Evolutionary conservation across 2,113 vertebrate genomes (phyloP), one percentile per base, ranked within the genome.

Genomic region (Hyperopisus bebe): DNA sequence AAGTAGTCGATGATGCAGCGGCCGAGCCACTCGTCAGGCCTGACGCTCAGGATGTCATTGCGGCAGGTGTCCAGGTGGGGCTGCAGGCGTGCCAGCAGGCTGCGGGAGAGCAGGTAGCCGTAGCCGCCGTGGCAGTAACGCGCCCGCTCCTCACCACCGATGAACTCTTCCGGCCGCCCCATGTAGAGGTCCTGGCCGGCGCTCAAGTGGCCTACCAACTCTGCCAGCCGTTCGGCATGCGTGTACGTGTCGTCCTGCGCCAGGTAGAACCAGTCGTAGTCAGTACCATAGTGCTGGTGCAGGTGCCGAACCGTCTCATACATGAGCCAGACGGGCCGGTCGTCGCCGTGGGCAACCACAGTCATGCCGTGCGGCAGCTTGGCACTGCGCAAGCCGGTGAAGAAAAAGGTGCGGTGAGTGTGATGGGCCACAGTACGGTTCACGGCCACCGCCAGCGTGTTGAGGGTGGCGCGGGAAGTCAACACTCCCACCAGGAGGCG

Each of bases 311-410:
- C 91, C 0, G 98, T 98, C 95, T 99, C 97, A 0, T 98, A 99
- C 98, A 99, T 99, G 85, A 99, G 95, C 98, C 98, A 99, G n/a
- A 97, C 98, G 0, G 98, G 98, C 0, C 98, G 96, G 92, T 99
- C 98, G 0, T 99, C 98, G 0, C 98, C 98, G 0, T 98, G 98
- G 3, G 97, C 96, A 0, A 99, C 96, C 88, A 99, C 96, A 1
- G 96, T 95, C 98, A 99, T 99, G 77, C 98, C 98, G 0, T 97
- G 96, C 0, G 98, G 98, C 31, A 96, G 92, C 92, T 98, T 98
- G 84, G 97, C 91, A 19, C 96, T 95, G n/a, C 98, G 97, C 90
- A 99, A 91, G 80, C 98, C 98, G 0, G 97, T 98, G 91, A 98
- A 99, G 92, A 98, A 99, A 24, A 98, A 96, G 86, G 98, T 94